phyloP scores from a whole-genome alignment of 1,140 invertebrate species.

The Eciton burchellii region DNA sequence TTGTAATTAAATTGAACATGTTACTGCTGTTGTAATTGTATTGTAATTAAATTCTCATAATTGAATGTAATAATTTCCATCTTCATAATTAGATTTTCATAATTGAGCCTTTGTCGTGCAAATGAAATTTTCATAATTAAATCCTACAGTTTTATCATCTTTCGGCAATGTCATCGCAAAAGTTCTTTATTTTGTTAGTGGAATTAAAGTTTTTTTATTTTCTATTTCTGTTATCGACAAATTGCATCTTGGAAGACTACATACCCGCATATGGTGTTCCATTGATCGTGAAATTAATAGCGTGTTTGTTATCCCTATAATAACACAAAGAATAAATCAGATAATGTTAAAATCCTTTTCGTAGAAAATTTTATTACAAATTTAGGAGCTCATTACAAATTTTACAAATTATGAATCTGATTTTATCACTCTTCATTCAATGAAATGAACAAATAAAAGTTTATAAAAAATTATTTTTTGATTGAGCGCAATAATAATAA shows the following conservation, averaged over 20 bases:
- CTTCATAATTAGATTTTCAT: conserved; percentile 17
- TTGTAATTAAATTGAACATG: not conserved
- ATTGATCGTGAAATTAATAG: conserved; percentile 83
- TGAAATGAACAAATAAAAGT: no score
- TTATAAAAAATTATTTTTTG: no score
- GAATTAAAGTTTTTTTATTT: not conserved
- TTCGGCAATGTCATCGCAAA: not conserved
- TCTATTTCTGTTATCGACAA: not conserved
- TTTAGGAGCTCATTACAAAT: no score
- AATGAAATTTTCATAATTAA: conserved; percentile 23
- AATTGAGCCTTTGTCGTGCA: conserved; percentile 3
- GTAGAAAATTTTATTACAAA: no score
- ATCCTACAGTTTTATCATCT: not conserved
- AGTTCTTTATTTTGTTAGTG: conserved; percentile 4
- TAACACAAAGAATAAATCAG: conserved; percentile 14
- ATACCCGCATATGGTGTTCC: conserved; percentile 80
- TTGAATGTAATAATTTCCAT: not conserved
- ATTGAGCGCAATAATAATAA: no score
- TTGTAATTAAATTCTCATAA: conserved; percentile 16
- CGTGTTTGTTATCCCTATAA: conserved; percentile 73
- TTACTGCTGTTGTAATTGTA: not conserved
- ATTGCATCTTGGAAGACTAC: conserved; percentile 11
- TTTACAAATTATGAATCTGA: no score
- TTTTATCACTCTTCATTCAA: no score
- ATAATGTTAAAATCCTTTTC: not conserved